These are phyloP conservation scores for Megalopta genalis DNA, from an alignment of 1,140 invertebrate species.

Conservation along the genomic window DNA sequence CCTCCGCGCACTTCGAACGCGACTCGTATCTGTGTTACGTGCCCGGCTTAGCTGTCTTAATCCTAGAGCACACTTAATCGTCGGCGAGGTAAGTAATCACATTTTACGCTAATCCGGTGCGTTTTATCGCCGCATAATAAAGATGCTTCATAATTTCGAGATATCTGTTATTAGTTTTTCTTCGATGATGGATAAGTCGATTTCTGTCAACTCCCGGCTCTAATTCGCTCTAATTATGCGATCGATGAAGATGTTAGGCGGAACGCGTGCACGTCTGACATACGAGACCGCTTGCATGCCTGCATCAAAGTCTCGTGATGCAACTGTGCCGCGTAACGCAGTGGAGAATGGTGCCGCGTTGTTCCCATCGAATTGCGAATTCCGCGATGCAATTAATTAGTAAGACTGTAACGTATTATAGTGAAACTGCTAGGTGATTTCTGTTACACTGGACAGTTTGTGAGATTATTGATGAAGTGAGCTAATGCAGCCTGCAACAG, in stretches of 20 bases:
- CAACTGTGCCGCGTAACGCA: neutral
- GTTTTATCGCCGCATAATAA: neutral
- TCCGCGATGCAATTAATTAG: neutral
- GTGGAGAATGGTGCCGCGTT: neutral
- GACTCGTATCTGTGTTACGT: conserved; percentile 28
- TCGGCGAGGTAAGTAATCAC: neutral
- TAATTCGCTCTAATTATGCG: neutral
- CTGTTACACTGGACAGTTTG: no score
- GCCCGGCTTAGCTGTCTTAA: neutral
- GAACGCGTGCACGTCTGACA: neutral
- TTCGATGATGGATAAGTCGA: neutral
- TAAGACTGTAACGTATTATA: neutral
- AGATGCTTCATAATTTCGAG: neutral
- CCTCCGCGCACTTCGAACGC: conserved; percentile 7
- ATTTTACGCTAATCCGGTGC: no score
- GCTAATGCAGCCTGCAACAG: no score
- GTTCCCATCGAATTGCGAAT: neutral
- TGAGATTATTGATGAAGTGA: no score
- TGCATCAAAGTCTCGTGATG: conserved; percentile 17
- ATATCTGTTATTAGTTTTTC: neutral
- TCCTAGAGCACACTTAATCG: neutral
- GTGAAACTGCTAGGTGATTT: no score
- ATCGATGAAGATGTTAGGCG: neutral
- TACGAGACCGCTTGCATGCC: neutral
- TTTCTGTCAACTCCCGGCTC: neutral